phyloP scores from a whole-genome alignment of 2,888 invertebrate genomes.

The Drosophila limbata region DNA sequence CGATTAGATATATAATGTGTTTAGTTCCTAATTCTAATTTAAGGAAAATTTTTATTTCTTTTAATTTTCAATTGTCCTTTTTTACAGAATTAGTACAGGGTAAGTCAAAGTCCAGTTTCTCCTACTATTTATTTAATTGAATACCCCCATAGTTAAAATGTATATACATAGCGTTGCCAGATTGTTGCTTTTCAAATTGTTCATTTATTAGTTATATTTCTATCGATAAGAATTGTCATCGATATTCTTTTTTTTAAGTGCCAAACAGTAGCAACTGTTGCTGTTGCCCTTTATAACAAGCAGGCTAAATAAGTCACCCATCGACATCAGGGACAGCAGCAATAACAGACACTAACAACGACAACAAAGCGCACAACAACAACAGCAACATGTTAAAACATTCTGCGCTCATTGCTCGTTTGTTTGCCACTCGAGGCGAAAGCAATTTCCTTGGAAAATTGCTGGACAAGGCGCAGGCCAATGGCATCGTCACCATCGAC shows the following conservation, averaged over 20 bases:
- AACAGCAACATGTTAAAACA: slow-evolving; percentile 35
- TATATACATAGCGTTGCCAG: slow-evolving; percentile 1
- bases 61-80: no score
- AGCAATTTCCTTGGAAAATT: slow-evolving; percentile 83
- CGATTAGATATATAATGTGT: no score
- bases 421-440: slow-evolving; percentile 75
- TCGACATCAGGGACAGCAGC: slow-evolving; percentile 22
- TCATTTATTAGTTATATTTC: neutral
- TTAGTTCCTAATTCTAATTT: no score
- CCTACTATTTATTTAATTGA: no score
- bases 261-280: neutral
- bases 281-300: slow-evolving; percentile 30
- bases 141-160: no score
- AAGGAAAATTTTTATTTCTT: no score
- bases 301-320: slow-evolving; percentile 61
- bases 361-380: slow-evolving; percentile 1
- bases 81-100: no score
- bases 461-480: slow-evolving; percentile 41
- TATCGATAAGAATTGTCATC: slow-evolving; percentile 10
- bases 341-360: slow-evolving; percentile 15
- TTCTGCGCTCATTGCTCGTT: slow-evolving; percentile 53
- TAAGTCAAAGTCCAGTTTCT: no score
- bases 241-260: neutral
- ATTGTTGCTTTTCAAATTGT: neutral
- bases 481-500: slow-evolving; percentile 18